Percentiles rank a stretch among this genome's conserved stretches.
Evolutionary conservation across 2,888 invertebrate species (phyloP).

Genomic region (Homarus gammarus): DNA sequence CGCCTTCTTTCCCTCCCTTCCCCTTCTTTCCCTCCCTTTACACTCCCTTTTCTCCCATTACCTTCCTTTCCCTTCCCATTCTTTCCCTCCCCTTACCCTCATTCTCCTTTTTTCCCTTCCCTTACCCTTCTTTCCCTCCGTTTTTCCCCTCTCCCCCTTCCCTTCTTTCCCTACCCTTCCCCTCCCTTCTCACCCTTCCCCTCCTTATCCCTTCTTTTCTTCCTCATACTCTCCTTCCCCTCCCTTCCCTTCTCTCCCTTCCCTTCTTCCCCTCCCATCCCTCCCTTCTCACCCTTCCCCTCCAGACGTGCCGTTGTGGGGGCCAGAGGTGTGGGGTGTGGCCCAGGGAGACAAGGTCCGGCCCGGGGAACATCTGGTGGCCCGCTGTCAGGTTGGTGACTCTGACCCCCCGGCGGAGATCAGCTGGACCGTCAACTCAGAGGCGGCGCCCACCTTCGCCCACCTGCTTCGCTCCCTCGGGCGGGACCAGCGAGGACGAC

Average conservation of each 20-base stretch:
- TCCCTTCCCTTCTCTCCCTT: no score
- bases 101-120: neutral
- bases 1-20: no score
- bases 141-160: slow-evolving; percentile 26
- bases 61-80: neutral
- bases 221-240: no score
- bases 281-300: no score
- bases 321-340: slow-evolving; percentile 39
- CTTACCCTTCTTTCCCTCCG: neutral
- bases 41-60: neutral
- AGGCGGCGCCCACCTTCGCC: slow-evolving; percentile 27
- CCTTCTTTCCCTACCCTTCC: neutral
- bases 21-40: neutral
- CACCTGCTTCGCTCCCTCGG: neutral
- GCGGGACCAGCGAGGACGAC: neutral
- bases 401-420: slow-evolving; percentile 56
- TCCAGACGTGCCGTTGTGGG: slow-evolving; percentile 47
- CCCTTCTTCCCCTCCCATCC: no score
- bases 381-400: slow-evolving; percentile 39
- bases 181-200: no score
- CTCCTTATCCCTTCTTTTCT: no score
- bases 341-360: slow-evolving; percentile 7
- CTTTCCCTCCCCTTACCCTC: neutral
- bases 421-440: slow-evolving; percentile 43
- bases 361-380: slow-evolving; percentile 20